phyloP scores from a whole-genome alignment of 2,888 invertebrate genomes.

The Phengaris alcon region DNA sequence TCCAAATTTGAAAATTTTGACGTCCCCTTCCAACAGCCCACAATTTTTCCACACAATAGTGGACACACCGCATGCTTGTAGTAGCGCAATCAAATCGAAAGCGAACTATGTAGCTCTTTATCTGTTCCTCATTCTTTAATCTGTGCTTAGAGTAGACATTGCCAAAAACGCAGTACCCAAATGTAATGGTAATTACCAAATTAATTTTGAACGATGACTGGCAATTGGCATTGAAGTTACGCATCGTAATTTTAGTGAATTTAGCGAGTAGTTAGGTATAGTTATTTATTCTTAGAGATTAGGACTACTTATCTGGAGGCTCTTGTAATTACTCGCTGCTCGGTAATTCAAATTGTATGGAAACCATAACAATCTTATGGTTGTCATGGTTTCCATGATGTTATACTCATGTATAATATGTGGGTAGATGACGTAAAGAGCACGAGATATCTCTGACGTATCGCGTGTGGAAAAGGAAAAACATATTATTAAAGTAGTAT shows the following conservation, averaged over 20 bases:
- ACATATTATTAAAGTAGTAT: not conserved
- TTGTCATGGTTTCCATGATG: too few relatives aligned
- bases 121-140: too few relatives aligned
- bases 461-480: conserved; percentile 4
- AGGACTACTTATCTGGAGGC: too few relatives aligned
- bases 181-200: not conserved
- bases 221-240: not conserved
- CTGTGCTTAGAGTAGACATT: not conserved
- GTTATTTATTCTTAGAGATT: too few relatives aligned
- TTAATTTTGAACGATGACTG: conserved; percentile 1
- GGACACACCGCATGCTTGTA: too few relatives aligned
- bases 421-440: conserved; percentile 10
- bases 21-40: too few relatives aligned
- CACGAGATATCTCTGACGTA: conserved; percentile 6
- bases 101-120: too few relatives aligned
- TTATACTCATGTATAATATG: not conserved
- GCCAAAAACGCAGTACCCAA: not conserved
- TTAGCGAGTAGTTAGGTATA: not conserved
- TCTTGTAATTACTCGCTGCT: not conserved
- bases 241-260: not conserved
- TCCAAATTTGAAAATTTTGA: too few relatives aligned
- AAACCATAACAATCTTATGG: not conserved
- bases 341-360: not conserved
- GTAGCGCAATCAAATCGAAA: too few relatives aligned
- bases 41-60: too few relatives aligned